A percentile compares a stretch with the other conserved stretches of the same genome.
phyloP scores from a whole-genome alignment of 2,113 vertebrate species.

The Atractosteus spatula region DNA sequence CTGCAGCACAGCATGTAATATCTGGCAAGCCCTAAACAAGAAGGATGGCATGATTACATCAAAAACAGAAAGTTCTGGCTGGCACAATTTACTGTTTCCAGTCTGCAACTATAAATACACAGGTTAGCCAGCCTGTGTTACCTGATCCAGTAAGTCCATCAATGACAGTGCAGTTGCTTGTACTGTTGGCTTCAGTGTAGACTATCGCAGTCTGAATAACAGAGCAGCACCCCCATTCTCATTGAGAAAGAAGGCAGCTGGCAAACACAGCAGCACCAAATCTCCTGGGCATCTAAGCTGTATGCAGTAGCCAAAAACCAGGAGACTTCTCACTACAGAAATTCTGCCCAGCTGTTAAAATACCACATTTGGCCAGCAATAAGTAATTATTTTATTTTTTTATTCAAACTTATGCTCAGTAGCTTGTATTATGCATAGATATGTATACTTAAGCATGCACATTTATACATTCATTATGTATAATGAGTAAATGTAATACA shows the following conservation, averaged over 20 bases:
- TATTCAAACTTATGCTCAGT: too few species aligned
- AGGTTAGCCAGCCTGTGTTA: background rate
- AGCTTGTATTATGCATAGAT: too few species aligned
- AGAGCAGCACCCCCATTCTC: background rate
- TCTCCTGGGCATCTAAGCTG: background rate
- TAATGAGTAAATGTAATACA: too few species aligned
- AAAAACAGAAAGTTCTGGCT: background rate
- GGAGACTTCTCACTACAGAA: background rate
- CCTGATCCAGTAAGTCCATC: background rate
- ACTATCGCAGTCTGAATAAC: background rate
- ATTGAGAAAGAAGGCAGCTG: background rate
- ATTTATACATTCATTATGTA: too few species aligned
- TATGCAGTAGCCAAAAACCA: background rate
- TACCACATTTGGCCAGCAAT: too few species aligned
- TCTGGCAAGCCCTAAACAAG: too few species aligned
- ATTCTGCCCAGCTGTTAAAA: background rate
- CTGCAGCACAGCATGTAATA: too few species aligned
- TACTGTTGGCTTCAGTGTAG: background rate
- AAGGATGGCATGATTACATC: too few species aligned
- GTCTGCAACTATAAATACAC: background rate
- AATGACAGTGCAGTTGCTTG: background rate
- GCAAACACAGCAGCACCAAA: background rate
- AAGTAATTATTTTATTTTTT: too few species aligned
- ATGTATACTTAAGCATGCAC: too few species aligned
- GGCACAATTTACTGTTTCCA: background rate